Base-by-base conservation (phyloP, 2,888 invertebrate species). In the Polymixis flavicincta region DNA sequence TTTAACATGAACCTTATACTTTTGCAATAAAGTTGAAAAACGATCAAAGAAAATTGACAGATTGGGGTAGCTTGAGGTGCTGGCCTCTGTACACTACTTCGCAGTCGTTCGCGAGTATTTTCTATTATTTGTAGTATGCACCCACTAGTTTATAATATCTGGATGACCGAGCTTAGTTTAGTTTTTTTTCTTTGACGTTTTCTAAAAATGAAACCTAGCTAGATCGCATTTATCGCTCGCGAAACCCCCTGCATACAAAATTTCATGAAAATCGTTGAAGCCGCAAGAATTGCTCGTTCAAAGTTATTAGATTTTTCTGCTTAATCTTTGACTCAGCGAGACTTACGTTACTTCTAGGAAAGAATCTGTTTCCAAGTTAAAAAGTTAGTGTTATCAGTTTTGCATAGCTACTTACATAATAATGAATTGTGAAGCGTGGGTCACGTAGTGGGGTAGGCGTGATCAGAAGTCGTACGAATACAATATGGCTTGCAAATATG, bases 71-170 rank as follows among this genome's bases (percentile, higher is more conserved):
- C 37, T 37, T 37, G 37, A 37, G 37, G 37, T 37, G 37, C 37
- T 37, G 37, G 37, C 37, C 37, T 37, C 37, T 37, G 37, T 37
- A 48, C 32, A n/a, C 3, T 25, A 25, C 22, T 69, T 54, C 45
- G 52, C 60, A 70, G 64, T 32, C 17, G 55, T 76, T 72, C 17
- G 42, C 9, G 65, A 74, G 54, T 65, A 9, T 73, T 70, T 67
- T 25, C 28, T 37, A 57, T 60, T 61, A 63, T 48, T 45, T 63
- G 19, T 48, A 32, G 61, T 45, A 14, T 54, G 28, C 32, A 45
- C 17, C 32, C 68, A 50, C 17, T 52, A 22, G n/a, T 45, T 42
- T 32, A 55, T 45, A 14, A n/a, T n/a, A n/a, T n/a, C n/a, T n/a
- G n/a, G n/a, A n/a, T n/a, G n/a, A n/a, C n/a, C n/a, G n/a, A n/a